Evolutionary conservation across 2,113 vertebrate genomes (phyloP), one percentile per base, ranked within the genome.

Genomic region (Telmatochromis sp.): DNA sequence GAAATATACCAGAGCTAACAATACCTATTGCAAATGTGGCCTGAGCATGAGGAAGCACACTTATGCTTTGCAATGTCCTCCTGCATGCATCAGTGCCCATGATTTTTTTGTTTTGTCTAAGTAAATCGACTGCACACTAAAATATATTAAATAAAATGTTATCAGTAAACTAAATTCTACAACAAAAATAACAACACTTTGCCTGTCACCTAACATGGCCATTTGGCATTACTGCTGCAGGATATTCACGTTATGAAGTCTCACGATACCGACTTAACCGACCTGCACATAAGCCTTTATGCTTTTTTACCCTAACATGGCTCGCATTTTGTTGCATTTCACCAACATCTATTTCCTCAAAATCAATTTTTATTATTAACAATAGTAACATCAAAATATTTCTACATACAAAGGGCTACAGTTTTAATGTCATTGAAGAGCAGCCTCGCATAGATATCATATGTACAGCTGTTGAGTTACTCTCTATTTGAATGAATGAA

Each of bases 211-310:
- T 3, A 0, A 65, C 33, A 65, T 65, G 60, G 10, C 60, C 33
- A 21, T 65, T 21, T 42, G 37, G 37, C 7, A 0, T 73, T 26
- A 10, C 21, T 73, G 21, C 13, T 45, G 13, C 68, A 23, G 1
- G n/a, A 4, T 4, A 15, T 42, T 73, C 65, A 45, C 0, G 0
- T n/a, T n/a, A 21, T n/a, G 4, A 12, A 35, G 15, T 35, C 17
- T 63, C 58, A 0, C 19, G 15, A 68, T 68, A n/a, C 11, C 0
- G 0, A 21, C 4, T 42, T 6, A 70, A 14, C 68, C 1, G 8
- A 23, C 21, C 40, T 47, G 40, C 40, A 45, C 65, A 6, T 70
- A 70, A 42, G n/a, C n/a, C 21, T 45, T 73, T 47, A 26, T 26
- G 21, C 13, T 26, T 73, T 9, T 70, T 73, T 45, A 40, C 33